Percentiles rank a stretch among this genome's conserved stretches.
These are phyloP conservation scores for Atrichornis clamosus DNA, from an alignment of 2,113 vertebrate species.

Conservation along the genomic window DNA sequence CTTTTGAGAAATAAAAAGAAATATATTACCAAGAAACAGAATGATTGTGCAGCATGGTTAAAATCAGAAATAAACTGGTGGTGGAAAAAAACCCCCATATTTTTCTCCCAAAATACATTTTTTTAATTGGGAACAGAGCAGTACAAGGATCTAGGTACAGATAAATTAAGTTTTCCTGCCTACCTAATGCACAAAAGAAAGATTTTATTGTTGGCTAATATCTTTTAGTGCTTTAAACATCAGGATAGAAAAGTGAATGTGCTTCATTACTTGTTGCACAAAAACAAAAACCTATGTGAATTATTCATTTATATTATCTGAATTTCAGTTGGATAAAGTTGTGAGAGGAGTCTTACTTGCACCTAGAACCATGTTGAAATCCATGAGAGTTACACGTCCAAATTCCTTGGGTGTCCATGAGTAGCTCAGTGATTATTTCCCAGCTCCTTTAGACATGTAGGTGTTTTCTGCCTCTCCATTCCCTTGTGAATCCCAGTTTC, in stretches of 20 bases:
- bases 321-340: neutral
- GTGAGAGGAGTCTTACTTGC: neutral
- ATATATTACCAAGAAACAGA: neutral
- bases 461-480: neutral
- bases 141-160: neutral
- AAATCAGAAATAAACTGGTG: neutral
- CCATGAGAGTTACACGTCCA: neutral
- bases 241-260: neutral
- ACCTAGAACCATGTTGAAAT: neutral
- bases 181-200: neutral
- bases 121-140: constrained; percentile 8
- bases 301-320: neutral
- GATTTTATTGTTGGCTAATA: neutral
- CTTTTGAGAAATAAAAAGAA: neutral
- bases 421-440: neutral
- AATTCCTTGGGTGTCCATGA: neutral
- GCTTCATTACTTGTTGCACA: neutral
- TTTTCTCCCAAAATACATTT: neutral
- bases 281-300: neutral
- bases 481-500: neutral
- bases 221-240: neutral
- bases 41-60: neutral
- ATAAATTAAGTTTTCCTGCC: neutral
- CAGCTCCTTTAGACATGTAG: neutral
- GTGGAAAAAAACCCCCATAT: neutral